A percentile compares a stretch with the other conserved stretches of the same genome.
Conservation (phyloP, 2,888 invertebrate genomes). For the Macrophya annulata region DNA sequence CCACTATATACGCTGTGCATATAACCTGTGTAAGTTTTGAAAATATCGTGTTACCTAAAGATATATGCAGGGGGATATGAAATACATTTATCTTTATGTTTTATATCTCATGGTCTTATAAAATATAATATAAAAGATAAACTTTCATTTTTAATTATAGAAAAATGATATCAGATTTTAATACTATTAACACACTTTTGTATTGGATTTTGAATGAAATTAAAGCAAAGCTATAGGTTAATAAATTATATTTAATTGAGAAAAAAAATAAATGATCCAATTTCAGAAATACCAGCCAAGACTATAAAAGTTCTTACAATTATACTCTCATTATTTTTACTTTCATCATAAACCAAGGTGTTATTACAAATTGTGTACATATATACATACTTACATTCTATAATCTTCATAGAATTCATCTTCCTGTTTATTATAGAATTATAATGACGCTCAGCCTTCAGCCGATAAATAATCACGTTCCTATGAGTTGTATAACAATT, state of each 20-base stretch:
- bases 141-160: background rate
- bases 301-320: background rate
- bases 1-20: background rate
- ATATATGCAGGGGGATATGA: slow-evolving; percentile 13
- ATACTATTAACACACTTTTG: background rate
- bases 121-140: background rate
- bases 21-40: background rate
- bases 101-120: background rate
- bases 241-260: background rate
- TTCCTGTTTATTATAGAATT: slow-evolving; percentile 44
- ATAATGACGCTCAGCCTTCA: slow-evolving; percentile 38
- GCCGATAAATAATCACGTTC: background rate
- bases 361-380: background rate
- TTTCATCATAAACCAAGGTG: slow-evolving; percentile 3
- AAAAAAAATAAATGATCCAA: background rate
- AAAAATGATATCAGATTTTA: background rate
- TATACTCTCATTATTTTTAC: background rate
- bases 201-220: slow-evolving; percentile 1
- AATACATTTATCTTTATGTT: slow-evolving; percentile 21
- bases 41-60: slow-evolving; percentile 34
- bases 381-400: background rate
- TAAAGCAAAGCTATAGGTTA: background rate
- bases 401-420: slow-evolving; percentile 39
- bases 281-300: background rate
- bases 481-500: slow-evolving; percentile 42